Evolutionary conservation across 2,113 vertebrate genomes (phyloP).

Genomic region (Paedocypris sp.): DNA sequence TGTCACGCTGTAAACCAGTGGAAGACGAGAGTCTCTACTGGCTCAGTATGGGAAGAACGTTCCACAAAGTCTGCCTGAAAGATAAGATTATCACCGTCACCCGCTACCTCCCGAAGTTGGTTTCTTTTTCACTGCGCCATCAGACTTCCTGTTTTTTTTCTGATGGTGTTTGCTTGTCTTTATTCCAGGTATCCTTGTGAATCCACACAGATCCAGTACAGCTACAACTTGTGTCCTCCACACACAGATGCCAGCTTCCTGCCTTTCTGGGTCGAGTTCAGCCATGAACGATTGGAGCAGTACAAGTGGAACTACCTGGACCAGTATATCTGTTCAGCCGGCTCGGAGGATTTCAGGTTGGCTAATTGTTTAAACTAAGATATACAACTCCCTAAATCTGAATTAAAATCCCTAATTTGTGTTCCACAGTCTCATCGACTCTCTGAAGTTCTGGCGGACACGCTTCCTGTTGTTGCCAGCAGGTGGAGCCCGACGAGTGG

Average conservation of each 20-base stretch:
- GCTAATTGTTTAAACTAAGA: no score
- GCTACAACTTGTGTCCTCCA: constrained; percentile 89
- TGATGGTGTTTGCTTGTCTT: background rate
- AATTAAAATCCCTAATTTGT: background rate
- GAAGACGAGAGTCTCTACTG: constrained; percentile 90
- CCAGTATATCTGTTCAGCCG: constrained; percentile 95
- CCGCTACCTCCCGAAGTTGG: constrained; percentile 94
- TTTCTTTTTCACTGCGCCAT: constrained; percentile 17
- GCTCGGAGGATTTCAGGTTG: constrained; percentile 98
- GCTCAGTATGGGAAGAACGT: constrained; percentile 96
- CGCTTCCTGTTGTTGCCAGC: constrained; percentile 89
- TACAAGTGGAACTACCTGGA: constrained; percentile 99
- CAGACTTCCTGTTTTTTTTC: background rate
- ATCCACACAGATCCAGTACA: constrained; percentile 89
- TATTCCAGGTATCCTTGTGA: constrained; percentile 90
- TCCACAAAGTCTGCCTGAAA: constrained; percentile 91
- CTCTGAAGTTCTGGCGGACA: constrained; percentile 94
- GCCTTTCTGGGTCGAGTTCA: constrained; percentile 95
- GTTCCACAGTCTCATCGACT: constrained; percentile 78
- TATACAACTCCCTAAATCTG: no score
- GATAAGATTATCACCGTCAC: constrained; percentile 98
- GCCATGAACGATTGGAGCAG: constrained; percentile 87
- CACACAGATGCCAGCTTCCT: constrained; percentile 83
- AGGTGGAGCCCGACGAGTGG: constrained; percentile 79
- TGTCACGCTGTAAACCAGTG: constrained; percentile 73